phyloP scores from a whole-genome alignment of 2,113 vertebrate genomes.

The Trogon melanurus region DNA sequence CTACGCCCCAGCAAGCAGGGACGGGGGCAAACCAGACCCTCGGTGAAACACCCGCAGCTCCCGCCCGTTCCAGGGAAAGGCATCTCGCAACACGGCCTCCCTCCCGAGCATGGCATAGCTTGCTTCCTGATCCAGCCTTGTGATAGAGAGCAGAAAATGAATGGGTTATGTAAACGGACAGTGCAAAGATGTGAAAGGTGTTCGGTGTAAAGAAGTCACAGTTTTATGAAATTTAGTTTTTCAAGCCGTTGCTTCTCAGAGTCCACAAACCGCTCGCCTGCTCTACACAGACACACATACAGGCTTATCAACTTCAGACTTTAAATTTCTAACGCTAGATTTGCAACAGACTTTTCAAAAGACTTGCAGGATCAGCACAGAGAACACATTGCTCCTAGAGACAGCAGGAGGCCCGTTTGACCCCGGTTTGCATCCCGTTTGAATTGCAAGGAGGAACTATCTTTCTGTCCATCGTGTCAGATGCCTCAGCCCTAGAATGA shows the following conservation, averaged over 20 bases:
- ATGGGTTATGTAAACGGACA: neutral
- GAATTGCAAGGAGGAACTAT: neutral
- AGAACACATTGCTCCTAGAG: neutral
- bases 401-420: neutral
- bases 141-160: neutral
- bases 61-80: neutral
- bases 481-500: neutral
- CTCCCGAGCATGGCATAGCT: accelerated
- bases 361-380: accelerated
- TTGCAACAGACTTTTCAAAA: neutral
- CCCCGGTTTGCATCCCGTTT: neutral
- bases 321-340: neutral
- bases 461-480: accelerated
- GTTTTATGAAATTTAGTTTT: neutral
- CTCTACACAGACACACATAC: accelerated
- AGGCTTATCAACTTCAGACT: neutral
- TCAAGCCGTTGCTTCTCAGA: neutral
- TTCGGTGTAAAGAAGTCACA: accelerated
- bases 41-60: accelerated
- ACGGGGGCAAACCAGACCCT: accelerated
- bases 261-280: neutral
- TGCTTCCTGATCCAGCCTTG: neutral
- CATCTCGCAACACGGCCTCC: neutral
- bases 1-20: neutral
- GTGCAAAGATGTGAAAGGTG: neutral